phyloP scores from a whole-genome alignment of 2,888 invertebrate genomes.

The Yponomeuta plumbellus region DNA sequence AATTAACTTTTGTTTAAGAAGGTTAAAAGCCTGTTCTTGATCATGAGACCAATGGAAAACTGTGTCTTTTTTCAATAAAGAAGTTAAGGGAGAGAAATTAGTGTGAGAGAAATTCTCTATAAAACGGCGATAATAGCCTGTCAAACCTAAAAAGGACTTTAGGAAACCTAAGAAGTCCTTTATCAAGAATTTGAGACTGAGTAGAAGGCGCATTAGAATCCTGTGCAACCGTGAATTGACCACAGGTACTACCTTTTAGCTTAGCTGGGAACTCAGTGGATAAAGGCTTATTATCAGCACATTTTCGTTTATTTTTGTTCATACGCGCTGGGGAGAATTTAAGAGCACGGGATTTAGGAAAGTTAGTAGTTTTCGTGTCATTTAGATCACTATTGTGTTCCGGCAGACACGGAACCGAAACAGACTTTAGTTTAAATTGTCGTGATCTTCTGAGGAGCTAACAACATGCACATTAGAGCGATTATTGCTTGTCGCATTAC shows the following conservation, averaged over 20 bases:
- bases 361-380: neutral
- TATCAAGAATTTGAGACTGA: no score
- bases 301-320: no score
- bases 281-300: neutral
- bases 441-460: neutral
- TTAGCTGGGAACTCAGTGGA: neutral
- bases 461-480: no score
- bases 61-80: constrained; percentile 15
- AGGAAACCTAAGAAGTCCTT: neutral
- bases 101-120: constrained; percentile 25
- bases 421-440: neutral
- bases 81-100: neutral
- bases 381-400: neutral
- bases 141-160: constrained; percentile 5
- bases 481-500: neutral
- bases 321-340: neutral
- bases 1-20: constrained; percentile 18
- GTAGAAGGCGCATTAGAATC: no score
- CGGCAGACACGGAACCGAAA: constrained; percentile 5
- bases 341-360: neutral
- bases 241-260: neutral
- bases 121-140: neutral
- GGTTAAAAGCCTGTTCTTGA: neutral
- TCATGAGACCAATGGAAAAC: constrained; percentile 13
- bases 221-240: neutral